A percentile compares a stretch with the other conserved stretches of the same genome.
phyloP scores from a whole-genome alignment of 2,113 vertebrate species.

The Archilochus colubris region DNA sequence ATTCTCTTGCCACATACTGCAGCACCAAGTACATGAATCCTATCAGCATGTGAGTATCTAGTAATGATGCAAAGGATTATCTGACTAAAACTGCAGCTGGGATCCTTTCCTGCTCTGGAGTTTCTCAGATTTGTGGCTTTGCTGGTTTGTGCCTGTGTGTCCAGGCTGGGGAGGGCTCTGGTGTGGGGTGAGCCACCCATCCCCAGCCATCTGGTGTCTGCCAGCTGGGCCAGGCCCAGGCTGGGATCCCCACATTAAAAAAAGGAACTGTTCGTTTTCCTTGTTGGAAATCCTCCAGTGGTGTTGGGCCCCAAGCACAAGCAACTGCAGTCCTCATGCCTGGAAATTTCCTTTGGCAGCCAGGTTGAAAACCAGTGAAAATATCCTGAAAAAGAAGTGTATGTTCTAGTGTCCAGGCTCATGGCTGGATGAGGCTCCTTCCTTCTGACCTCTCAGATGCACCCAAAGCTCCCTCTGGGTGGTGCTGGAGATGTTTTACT shows the following conservation, averaged over 20 bases:
- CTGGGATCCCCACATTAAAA: not conserved
- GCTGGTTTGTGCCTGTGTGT: not conserved
- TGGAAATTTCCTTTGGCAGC: not conserved
- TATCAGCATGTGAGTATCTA: not conserved
- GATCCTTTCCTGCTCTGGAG: not conserved
- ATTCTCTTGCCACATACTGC: not conserved
- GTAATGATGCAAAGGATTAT: not conserved
- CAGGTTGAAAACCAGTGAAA: not conserved
- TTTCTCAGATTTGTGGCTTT: not conserved
- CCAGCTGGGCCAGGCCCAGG: not conserved
- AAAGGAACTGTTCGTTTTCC: not conserved
- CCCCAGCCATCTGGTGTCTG: not conserved
- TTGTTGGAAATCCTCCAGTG: not conserved
- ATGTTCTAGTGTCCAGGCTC: not conserved
- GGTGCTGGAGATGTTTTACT: not conserved
- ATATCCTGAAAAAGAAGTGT: not conserved
- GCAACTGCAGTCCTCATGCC: not conserved
- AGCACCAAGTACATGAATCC: not conserved
- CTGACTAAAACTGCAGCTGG: not conserved
- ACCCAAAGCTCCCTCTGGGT: not conserved
- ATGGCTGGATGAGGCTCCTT: not conserved
- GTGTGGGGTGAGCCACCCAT: not conserved
- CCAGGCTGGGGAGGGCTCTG: not conserved
- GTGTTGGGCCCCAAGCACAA: not conserved
- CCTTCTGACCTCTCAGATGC: not conserved